A percentile compares a stretch with the other conserved stretches of the same genome.
These are phyloP conservation scores for Lutjanus erythropterus DNA, from an alignment of 2,113 vertebrate species.

Conservation along the genomic window DNA sequence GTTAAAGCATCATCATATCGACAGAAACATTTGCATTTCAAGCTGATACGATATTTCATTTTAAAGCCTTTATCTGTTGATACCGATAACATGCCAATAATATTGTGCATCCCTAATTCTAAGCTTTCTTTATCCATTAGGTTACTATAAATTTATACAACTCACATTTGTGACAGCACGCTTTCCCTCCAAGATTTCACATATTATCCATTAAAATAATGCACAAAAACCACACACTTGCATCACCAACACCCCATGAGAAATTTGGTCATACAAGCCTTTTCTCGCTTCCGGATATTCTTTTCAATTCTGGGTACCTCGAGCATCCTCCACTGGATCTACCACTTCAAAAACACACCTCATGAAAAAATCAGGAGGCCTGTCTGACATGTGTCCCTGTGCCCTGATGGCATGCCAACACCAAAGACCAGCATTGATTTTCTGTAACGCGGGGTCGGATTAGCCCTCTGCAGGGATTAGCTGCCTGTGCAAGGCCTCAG, in stretches of 20 bases:
- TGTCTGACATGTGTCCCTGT: constrained; percentile 88
- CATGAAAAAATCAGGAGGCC: constrained; percentile 86
- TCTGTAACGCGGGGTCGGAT: constrained; percentile 88
- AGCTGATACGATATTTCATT: too few relatives aligned
- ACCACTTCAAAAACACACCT: constrained; percentile 85
- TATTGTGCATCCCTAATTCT: too few relatives aligned
- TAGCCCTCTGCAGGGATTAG: constrained; percentile 89
- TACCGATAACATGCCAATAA: too few relatives aligned
- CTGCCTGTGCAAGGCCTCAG: constrained; percentile 87
- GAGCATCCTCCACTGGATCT: constrained; percentile 80
- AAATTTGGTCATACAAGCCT: constrained; percentile 70
- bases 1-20: too few relatives aligned
- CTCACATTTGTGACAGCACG: constrained; percentile 9
- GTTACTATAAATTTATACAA: background rate
- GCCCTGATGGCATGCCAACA: constrained; percentile 86
- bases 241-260: constrained; percentile 68
- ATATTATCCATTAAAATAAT: constrained; percentile 47
- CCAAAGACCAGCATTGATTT: constrained; percentile 90
- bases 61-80: too few relatives aligned
- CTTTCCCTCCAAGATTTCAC: constrained; percentile 22
- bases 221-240: constrained; percentile 52
- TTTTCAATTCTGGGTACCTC: constrained; percentile 85
- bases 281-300: constrained; percentile 81
- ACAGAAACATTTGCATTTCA: too few relatives aligned
- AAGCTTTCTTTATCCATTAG: background rate